Evolutionary conservation across 23 tunicate genomes (phyloP), one percentile per base, ranked within the genome.

Genomic region (Ciona savignyi): DNA sequence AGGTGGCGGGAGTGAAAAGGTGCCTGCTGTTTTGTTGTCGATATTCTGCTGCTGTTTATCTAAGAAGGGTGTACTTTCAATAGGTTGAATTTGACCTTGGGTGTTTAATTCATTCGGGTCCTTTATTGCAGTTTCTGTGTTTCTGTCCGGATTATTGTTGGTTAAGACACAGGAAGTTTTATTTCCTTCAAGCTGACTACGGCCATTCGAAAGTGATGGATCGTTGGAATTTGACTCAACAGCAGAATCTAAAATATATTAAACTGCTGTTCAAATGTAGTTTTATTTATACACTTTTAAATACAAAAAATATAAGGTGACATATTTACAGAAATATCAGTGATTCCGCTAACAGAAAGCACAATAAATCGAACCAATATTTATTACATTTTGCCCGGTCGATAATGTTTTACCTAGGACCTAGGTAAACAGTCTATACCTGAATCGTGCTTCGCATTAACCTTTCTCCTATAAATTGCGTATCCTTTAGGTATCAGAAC

Each of bases 401-500:
- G n/a, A n/a, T n/a, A n/a, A n/a, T n/a, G n/a, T n/a, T n/a, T n/a
- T n/a, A n/a, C n/a, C n/a, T n/a, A n/a, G n/a, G n/a, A n/a, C n/a
- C n/a, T n/a, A n/a, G n/a, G n/a, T n/a, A n/a, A n/a, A n/a, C n/a
- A 42, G 56, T 42, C 15, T 42, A 6, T 42, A 42, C 56, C 75
- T 68, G 34, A 20, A 68, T 20, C n/a, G 30, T 64, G 56, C 9
- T 9, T 15, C 56, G 21, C 9, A 21, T 23, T 64, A 11, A 23
- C 29, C 3, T 77, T 67, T 27, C 65, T 22, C 28, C 77, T 61
- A 70, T 77, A 88, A 0, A 81, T 51, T 21, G 75, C 83, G 60
- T 77, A 88, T 0, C 87, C 87, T 60, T 87, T 63, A 67, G 96
- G 96, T n/a, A 88, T 69, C 25, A 88, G 60, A 0, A 72, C 73